A percentile compares a stretch with the other conserved stretches of the same genome.
Conservation (phyloP, 2,113 vertebrate genomes). For the Phylloscopus trochiloides region DNA sequence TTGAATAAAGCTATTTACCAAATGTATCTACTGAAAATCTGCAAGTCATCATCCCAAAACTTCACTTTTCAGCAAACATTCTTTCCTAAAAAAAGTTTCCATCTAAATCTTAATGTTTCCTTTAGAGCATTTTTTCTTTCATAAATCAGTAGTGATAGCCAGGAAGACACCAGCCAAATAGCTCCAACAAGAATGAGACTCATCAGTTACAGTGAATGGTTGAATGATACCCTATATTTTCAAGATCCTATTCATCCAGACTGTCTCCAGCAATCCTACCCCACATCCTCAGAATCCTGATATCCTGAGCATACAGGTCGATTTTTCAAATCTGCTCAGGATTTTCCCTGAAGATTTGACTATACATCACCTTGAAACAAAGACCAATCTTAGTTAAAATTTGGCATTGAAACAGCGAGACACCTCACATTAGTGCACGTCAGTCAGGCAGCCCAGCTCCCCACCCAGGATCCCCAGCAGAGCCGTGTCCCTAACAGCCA, state of each 20-base stretch:
- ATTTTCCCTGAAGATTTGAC: background rate
- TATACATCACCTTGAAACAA: background rate
- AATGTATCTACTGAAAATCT: slow-evolving; percentile 24
- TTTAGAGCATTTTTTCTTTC: slow-evolving; percentile 16
- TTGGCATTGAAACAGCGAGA: background rate
- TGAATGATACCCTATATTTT: slow-evolving; percentile 1
- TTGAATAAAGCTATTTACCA: background rate
- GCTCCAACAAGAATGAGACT: slow-evolving; percentile 28
- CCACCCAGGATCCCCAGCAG: background rate
- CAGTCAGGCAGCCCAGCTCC: background rate
- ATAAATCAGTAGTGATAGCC: slow-evolving; percentile 44
- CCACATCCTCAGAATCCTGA: background rate
- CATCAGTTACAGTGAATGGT: background rate
- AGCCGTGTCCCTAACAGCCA: background rate
- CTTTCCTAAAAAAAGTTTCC: slow-evolving; percentile 30
- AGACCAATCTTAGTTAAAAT: background rate
- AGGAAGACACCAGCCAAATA: slow-evolving; percentile 26
- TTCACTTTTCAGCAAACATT: slow-evolving; percentile 45
- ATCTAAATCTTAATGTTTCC: slow-evolving; percentile 21
- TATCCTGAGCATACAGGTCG: background rate
- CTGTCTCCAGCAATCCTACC: background rate
- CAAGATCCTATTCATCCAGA: background rate
- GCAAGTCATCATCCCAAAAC: slow-evolving; percentile 47
- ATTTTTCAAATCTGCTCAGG: background rate
- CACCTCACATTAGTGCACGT: background rate